These are phyloP conservation scores for Hydrophis major DNA, from an alignment of 2,797 vertebrate genomes.

Conservation along the genomic window DNA sequence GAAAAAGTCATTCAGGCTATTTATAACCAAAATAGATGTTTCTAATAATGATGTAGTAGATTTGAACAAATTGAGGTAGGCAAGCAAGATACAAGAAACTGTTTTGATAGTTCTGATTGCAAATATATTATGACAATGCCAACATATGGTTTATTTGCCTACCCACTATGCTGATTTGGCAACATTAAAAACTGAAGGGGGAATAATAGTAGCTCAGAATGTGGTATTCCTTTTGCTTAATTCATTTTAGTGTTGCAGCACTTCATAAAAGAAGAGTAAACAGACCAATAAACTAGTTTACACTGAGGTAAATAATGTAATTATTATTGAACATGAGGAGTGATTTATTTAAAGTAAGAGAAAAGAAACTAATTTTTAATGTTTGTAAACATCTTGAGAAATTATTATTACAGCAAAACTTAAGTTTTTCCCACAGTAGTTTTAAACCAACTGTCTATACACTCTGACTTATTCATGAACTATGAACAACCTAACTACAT, in stretches of 20 bases:
- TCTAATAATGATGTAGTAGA: background rate
- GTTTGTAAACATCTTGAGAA: background rate
- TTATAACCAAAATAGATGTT: background rate
- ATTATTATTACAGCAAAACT: background rate
- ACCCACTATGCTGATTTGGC: background rate
- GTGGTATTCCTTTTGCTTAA: background rate
- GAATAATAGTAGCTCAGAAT: background rate
- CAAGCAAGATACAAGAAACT: background rate
- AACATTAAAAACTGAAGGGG: background rate
- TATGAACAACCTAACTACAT: conserved; percentile 1
- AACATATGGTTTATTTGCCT: background rate
- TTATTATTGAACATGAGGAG: background rate
- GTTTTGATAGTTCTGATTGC: background rate
- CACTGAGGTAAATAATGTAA: background rate
- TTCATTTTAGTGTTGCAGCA: background rate
- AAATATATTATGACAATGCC: background rate
- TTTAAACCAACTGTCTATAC: background rate
- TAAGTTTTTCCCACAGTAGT: background rate
- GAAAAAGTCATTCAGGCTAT: background rate
- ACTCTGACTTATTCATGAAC: conserved; percentile 28
- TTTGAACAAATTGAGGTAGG: background rate
- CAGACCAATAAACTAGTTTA: background rate
- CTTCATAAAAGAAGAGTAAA: background rate
- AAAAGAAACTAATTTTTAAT: background rate
- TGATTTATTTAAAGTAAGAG: background rate